phyloP scores from a whole-genome alignment of 2,113 vertebrate genomes.

The Sturnus vulgaris region DNA sequence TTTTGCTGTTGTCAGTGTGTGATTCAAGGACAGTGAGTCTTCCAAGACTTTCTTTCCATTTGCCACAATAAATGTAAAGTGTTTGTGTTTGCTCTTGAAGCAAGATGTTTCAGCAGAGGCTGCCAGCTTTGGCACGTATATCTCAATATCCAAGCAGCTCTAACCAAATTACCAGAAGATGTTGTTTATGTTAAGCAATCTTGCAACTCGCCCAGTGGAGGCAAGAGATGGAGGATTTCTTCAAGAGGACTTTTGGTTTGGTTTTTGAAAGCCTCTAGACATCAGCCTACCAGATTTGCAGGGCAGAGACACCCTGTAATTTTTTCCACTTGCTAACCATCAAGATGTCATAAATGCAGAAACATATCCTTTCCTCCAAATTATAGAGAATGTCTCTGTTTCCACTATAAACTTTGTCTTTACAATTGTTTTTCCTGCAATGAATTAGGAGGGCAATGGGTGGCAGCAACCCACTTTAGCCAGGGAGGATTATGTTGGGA shows the following conservation, averaged over 20 bases:
- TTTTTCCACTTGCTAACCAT: conserved; percentile 27
- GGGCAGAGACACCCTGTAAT: conserved; percentile 24
- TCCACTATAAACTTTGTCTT: conserved; percentile 10
- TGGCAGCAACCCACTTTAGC: conserved; percentile 39
- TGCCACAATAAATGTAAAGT: neutral
- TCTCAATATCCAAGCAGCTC: neutral
- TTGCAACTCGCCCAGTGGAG: neutral
- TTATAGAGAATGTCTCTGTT: conserved; percentile 42
- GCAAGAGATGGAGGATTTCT: neutral
- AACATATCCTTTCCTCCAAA: conserved; percentile 51
- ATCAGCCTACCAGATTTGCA: neutral
- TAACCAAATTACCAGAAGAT: neutral
- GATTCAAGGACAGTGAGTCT: neutral
- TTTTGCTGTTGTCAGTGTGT: neutral
- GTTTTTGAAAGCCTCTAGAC: neutral
- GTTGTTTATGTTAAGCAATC: neutral
- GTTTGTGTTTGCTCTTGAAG: fast-evolving
- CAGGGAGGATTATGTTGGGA: neutral
- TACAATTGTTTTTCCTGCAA: conserved; percentile 25
- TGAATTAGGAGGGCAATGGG: conserved; percentile 55
- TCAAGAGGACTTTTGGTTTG: neutral
- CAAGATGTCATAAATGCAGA: conserved; percentile 28
- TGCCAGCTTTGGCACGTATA: neutral
- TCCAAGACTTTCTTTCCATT: neutral
- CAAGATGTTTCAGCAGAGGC: neutral